Evolutionary conservation across 2,797 vertebrate species (phyloP), one percentile per base, ranked within the genome.

Genomic region (Meda fulgida): DNA sequence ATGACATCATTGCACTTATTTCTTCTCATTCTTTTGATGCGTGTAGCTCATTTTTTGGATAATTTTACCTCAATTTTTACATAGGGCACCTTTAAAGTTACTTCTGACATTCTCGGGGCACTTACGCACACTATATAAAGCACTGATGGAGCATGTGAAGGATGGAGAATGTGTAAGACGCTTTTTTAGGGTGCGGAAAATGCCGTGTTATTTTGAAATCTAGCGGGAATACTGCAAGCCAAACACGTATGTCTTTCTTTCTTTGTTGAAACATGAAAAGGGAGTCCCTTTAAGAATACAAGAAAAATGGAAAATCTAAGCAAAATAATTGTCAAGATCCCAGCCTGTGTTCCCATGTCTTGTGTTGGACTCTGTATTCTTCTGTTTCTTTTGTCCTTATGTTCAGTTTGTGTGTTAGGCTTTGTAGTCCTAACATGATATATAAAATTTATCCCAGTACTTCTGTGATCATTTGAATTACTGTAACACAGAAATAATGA

Each of bases 51-150:
- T n/a, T n/a, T n/a, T n/a, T n/a, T n/a, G n/a, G n/a, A n/a, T n/a
- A n/a, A n/a, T n/a, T n/a, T n/a, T n/a, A n/a, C n/a, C n/a, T n/a
- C n/a, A n/a, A n/a, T n/a, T n/a, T n/a, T n/a, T n/a, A n/a, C n/a
- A n/a, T n/a, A n/a, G n/a, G n/a, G n/a, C n/a, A n/a, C n/a, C n/a
- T n/a, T n/a, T n/a, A 46, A 46, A 71, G 65, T 79, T 80, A 23
- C 9, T 14, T 66, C 8, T 69, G 63, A 80, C 78, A 48, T 69
- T 80, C 78, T 38, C n/a, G 11, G 78, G 40, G 63, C 43, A 66
- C 78, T 80, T 80, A 69, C 1, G 0, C 7, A 51, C 43, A 36
- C 63, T 69, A 36, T 51, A 80, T 31, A 80, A 69, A 69, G 78
- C 63, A 26, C 63, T 51, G 63, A 66, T 69, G 78, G 43, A 80